Percentiles rank a stretch among this genome's conserved stretches.
phyloP scores from a whole-genome alignment of 2,888 invertebrate species.

The Ceratothoa steindachneri region DNA sequence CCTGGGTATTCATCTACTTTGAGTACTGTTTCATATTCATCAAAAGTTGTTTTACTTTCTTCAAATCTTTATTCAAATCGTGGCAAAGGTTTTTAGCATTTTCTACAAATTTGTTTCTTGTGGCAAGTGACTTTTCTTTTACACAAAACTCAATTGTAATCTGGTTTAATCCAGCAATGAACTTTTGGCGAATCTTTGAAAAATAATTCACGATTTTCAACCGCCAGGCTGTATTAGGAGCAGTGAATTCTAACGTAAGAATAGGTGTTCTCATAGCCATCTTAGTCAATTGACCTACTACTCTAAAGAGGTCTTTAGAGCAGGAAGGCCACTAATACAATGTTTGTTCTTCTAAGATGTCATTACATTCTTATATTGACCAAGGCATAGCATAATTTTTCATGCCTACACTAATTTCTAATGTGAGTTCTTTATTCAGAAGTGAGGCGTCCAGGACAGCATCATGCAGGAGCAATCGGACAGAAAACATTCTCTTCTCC shows the following conservation, averaged over 20 bases:
- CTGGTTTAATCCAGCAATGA: background rate
- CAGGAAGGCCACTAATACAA: slow-evolving; percentile 2
- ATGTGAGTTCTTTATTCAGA: background rate
- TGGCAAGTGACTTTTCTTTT: background rate
- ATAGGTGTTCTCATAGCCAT: background rate
- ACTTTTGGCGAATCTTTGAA: background rate
- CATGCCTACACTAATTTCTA: slow-evolving; percentile 18
- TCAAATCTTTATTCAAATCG: background rate
- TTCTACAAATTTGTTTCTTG: background rate
- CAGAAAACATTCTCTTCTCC: background rate
- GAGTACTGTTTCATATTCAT: background rate
- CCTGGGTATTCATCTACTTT: background rate
- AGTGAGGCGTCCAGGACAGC: background rate
- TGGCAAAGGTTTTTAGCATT: background rate
- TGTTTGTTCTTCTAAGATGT: slow-evolving; percentile 5
- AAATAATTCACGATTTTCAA: slow-evolving; percentile 5
- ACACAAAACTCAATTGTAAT: background rate
- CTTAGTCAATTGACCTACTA: background rate
- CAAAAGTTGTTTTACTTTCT: background rate
- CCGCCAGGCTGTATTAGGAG: slow-evolving; percentile 12
- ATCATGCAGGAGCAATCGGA: slow-evolving; percentile 12
- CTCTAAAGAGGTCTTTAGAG: background rate
- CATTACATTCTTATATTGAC: background rate
- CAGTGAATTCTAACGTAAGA: slow-evolving; percentile 12
- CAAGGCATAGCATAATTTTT: background rate